Evolutionary conservation across 2,113 vertebrate genomes (phyloP).

Genomic region (Elgaria multicarinata): DNA sequence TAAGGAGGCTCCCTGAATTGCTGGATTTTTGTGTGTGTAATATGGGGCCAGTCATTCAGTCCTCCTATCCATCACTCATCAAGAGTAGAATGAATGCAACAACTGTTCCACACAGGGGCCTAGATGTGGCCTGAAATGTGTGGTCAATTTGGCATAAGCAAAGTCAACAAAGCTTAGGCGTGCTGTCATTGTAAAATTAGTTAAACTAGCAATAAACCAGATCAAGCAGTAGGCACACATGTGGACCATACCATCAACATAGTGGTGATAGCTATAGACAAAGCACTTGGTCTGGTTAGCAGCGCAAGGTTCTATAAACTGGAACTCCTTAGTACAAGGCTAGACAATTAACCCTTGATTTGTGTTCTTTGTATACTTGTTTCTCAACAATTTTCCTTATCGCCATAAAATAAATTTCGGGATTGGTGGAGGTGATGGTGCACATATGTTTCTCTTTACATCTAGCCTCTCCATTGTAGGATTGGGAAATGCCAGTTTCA

Average conservation of each 20-base stretch:
- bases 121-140: not conserved
- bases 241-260: not conserved
- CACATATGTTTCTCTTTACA: not conserved
- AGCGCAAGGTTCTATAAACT: not conserved
- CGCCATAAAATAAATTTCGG: not conserved
- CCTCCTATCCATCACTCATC: not conserved
- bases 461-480: not conserved
- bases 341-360: not conserved
- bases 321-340: not conserved
- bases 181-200: conserved; percentile 13
- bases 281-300: not conserved
- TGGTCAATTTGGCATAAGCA: not conserved
- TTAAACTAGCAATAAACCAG: not conserved
- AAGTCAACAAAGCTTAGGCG: not conserved
- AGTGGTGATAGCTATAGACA: not conserved
- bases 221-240: conserved; percentile 18
- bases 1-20: not conserved
- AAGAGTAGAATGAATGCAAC: not conserved
- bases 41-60: not conserved
- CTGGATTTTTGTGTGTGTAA: not conserved
- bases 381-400: not conserved
- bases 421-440: not conserved
- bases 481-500: not conserved
- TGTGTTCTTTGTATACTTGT: not conserved
- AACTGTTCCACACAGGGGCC: not conserved